These are phyloP conservation scores for Trachelus stipa DNA, from an alignment of 2,888 invertebrate species.

Conservation along the genomic window DNA sequence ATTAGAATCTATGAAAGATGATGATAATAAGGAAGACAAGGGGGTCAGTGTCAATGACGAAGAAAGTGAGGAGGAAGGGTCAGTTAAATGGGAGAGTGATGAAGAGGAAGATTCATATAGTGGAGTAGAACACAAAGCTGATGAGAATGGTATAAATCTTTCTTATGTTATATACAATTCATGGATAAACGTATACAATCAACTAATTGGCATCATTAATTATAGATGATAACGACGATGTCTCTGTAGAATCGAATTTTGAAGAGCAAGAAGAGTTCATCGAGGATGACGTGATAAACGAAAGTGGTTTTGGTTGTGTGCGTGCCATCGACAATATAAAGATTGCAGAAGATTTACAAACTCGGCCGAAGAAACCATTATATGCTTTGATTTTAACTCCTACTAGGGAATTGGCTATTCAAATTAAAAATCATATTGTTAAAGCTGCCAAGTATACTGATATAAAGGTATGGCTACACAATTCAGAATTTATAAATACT, in stretches of 20 bases:
- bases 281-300: slow-evolving; percentile 13
- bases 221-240: background rate
- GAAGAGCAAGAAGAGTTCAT: slow-evolving; percentile 40
- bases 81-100: background rate
- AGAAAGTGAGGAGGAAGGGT: slow-evolving; percentile 2
- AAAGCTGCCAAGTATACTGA: slow-evolving; percentile 85
- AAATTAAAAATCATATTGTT: slow-evolving; percentile 88
- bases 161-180: background rate
- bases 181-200: background rate
- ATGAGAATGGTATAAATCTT: background rate
- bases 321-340: slow-evolving; percentile 71
- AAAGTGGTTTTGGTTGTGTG: slow-evolving; percentile 70
- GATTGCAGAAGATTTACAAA: slow-evolving; percentile 59
- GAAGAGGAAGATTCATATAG: background rate
- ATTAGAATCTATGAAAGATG: slow-evolving; percentile 64
- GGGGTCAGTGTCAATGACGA: slow-evolving; percentile 29
- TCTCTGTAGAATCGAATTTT: slow-evolving; percentile 32
- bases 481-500: slow-evolving; percentile 9
- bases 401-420: slow-evolving; percentile 95
- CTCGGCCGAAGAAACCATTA: slow-evolving; percentile 70
- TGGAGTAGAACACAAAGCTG: background rate
- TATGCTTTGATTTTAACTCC: slow-evolving; percentile 93
- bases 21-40: slow-evolving; percentile 48
- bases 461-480: slow-evolving; percentile 67
- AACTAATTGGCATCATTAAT: background rate